Conservation (phyloP, 2,113 vertebrate genomes). For the Silurus glanis region DNA sequence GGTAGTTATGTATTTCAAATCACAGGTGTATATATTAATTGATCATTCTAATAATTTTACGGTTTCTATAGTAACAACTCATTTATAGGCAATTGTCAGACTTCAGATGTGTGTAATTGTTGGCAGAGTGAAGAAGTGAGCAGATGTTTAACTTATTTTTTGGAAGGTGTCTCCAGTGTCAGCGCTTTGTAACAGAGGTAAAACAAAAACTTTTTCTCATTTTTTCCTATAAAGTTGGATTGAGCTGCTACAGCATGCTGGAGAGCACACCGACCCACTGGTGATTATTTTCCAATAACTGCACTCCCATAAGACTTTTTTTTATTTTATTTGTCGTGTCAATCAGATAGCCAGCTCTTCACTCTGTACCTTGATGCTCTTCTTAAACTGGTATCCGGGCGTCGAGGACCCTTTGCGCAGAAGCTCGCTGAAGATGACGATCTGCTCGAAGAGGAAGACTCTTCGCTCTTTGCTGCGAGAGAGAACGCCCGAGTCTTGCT, state of each 20-base stretch:
- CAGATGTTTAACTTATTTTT: background rate
- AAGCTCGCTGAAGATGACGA: conserved; percentile 97
- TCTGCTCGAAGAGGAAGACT: conserved; percentile 98
- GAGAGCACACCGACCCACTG: background rate
- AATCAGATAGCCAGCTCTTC: background rate
- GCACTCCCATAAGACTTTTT: too few species aligned
- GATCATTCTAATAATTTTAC: background rate
- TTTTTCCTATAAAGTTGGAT: background rate
- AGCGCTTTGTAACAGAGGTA: background rate
- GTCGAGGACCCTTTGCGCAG: conserved; percentile 93
- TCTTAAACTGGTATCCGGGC: conserved; percentile 95
- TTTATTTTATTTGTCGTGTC: background rate
- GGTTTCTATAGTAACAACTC: background rate
- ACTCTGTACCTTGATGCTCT: conserved; percentile 90
- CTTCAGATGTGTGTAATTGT: background rate
- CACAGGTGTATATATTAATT: background rate
- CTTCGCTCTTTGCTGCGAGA: conserved; percentile 93
- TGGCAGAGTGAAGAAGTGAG: background rate
- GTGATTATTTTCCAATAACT: background rate
- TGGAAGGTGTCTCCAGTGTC: background rate
- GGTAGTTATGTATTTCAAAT: background rate
- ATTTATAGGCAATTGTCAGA: background rate
- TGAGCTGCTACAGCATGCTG: background rate
- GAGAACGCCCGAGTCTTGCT: conserved; percentile 89
- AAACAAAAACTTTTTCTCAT: background rate